These are phyloP conservation scores for Dasypogon diadema DNA, from an alignment of 2,888 invertebrate species.

Conservation along the genomic window DNA sequence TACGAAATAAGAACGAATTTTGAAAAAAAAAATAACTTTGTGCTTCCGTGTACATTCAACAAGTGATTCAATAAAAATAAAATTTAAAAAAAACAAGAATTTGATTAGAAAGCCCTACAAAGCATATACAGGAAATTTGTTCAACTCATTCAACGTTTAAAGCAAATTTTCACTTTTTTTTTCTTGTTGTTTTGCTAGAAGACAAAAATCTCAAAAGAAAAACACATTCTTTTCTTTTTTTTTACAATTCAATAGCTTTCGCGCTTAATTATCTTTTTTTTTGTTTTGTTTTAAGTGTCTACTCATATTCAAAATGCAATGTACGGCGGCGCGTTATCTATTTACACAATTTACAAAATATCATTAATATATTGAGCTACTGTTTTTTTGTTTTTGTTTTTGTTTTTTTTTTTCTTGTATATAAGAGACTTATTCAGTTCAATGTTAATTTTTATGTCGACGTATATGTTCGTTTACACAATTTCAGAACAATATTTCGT, in stretches of 20 bases:
- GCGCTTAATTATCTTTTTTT: not conserved
- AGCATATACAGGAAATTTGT: not conserved
- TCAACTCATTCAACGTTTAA: constrained; percentile 4
- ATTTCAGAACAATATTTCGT: no score
- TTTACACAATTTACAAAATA: constrained; percentile 27
- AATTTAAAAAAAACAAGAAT: not conserved
- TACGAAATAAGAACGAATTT: constrained; percentile 3
- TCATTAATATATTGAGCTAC: not conserved
- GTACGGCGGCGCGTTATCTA: no score
- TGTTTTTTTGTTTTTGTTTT: no score
- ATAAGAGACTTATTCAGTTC: no score
- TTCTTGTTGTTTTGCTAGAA: not conserved
- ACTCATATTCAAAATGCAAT: not conserved
- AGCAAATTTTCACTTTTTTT: constrained; percentile 2
- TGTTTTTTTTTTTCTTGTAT: no score
- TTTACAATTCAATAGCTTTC: not conserved
- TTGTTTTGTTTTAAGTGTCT: not conserved
- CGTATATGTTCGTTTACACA: no score
- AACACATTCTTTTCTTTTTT: not conserved
- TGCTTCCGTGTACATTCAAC: constrained; percentile 35
- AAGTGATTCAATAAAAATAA: constrained; percentile 18
- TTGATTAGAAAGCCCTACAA: not conserved
- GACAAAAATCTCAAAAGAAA: not conserved
- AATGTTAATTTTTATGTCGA: no score
- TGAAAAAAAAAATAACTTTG: constrained; percentile 20